phyloP scores from a whole-genome alignment of 2,797 vertebrate species.

The Lithobates sylvaticus region DNA sequence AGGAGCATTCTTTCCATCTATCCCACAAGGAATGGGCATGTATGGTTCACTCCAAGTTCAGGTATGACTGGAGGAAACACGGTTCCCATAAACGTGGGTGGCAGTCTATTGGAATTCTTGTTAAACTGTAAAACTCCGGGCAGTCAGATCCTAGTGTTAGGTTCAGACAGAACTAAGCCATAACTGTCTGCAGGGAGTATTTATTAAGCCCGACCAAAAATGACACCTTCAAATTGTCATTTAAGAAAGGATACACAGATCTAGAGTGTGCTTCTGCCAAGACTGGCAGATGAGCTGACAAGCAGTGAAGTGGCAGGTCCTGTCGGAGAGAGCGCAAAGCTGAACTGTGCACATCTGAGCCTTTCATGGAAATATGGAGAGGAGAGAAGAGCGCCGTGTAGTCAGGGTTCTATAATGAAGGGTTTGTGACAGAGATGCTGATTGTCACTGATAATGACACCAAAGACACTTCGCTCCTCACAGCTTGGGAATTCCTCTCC shows the following conservation, averaged over 20 bases:
- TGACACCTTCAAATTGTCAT: conserved; percentile 67
- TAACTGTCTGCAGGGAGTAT: conserved; percentile 71
- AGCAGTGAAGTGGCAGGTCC: conserved; percentile 67
- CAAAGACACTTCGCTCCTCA: conserved; percentile 46
- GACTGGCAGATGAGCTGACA: conserved; percentile 71
- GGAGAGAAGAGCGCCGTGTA: conserved; percentile 53
- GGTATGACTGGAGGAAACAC: conserved; percentile 30
- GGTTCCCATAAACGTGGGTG: neutral
- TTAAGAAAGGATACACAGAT: conserved; percentile 64
- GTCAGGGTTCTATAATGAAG: conserved; percentile 50
- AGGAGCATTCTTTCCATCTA: neutral
- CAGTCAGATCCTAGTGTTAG: conserved; percentile 53
- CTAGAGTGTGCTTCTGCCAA: conserved; percentile 64
- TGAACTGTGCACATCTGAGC: conserved; percentile 62
- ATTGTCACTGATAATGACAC: conserved; percentile 39
- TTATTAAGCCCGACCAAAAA: conserved; percentile 65
- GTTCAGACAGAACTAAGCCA: conserved; percentile 72
- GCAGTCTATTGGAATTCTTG: conserved; percentile 62
- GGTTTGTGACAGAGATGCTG: conserved; percentile 53
- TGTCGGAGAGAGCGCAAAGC: conserved; percentile 72
- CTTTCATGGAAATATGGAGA: conserved; percentile 71
- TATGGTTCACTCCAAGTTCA: conserved; percentile 46
- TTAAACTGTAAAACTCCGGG: conserved; percentile 56
- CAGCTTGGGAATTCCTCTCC: conserved; percentile 22
- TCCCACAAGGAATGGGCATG: conserved; percentile 27